Conservation (phyloP, 2,113 vertebrate genomes). For the Alligator sinensis region DNA sequence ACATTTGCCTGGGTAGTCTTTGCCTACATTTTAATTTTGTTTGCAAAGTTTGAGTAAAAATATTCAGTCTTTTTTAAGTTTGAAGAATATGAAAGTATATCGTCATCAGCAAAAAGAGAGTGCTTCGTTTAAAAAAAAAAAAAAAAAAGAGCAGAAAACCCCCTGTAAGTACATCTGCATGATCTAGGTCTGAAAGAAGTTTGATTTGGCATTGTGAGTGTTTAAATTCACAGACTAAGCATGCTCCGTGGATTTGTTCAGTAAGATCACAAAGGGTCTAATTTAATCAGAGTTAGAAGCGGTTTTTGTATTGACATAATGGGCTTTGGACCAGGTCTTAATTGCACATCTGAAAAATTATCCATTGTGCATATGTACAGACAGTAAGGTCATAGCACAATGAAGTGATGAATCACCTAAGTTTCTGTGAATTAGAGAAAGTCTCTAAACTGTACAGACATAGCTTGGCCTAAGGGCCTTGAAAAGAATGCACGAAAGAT, state of each 20-base stretch:
- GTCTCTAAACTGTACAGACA: background rate
- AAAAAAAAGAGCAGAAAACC: background rate
- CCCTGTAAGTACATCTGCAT: background rate
- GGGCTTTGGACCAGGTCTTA: background rate
- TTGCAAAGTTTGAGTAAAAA: background rate
- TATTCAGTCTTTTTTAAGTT: background rate
- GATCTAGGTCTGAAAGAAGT: background rate
- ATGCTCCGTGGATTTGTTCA: background rate
- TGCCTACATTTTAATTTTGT: background rate
- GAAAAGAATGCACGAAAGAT: background rate
- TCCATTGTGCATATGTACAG: fast-evolving
- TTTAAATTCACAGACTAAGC: background rate
- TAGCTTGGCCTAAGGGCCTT: background rate
- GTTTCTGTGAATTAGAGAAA: background rate
- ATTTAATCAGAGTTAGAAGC: background rate
- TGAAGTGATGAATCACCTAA: background rate
- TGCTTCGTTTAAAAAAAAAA: background rate
- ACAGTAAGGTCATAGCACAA: background rate
- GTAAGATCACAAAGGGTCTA: background rate
- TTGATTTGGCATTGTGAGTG: background rate
- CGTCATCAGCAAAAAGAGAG: background rate
- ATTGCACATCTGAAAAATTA: background rate
- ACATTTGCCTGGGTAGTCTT: background rate
- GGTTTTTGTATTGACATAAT: background rate
- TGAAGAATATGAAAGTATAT: background rate